Evolutionary conservation across 2,113 vertebrate species (phyloP).

Genomic region (Perca schrenkii): DNA sequence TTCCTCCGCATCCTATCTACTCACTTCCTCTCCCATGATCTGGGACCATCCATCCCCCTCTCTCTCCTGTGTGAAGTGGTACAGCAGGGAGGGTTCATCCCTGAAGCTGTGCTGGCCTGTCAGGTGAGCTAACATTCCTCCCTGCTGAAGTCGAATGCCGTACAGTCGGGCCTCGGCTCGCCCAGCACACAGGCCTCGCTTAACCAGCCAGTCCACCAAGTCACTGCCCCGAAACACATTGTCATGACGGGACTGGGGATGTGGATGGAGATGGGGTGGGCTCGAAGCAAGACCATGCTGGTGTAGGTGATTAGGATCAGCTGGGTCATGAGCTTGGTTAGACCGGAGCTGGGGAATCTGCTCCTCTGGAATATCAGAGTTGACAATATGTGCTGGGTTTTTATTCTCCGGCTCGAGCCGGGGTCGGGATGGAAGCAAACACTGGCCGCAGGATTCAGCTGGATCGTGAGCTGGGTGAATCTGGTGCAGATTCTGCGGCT

Average conservation of each 20-base stretch:
- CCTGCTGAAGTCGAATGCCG: constrained; percentile 85
- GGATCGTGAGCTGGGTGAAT: constrained; percentile 11
- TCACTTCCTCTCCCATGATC: constrained; percentile 6
- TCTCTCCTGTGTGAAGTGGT: constrained; percentile 75
- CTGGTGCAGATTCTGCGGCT: constrained; percentile 5
- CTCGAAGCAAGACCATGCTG: constrained; percentile 3
- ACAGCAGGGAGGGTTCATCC: constrained; percentile 84
- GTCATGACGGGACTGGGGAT: background rate
- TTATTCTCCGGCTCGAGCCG: background rate
- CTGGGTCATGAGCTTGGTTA: background rate
- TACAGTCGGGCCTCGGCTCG: constrained; percentile 87
- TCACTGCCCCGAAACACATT: constrained; percentile 87
- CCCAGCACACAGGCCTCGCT: constrained; percentile 87
- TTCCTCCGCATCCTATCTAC: background rate
- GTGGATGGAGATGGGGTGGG: background rate
- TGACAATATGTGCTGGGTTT: background rate
- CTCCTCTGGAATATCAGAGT: background rate
- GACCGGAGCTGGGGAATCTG: background rate
- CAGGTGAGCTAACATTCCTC: constrained; percentile 85
- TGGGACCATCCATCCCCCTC: background rate
- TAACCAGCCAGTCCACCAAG: constrained; percentile 90
- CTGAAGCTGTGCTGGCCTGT: constrained; percentile 84
- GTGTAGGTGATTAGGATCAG: background rate
- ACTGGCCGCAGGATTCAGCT: background rate
- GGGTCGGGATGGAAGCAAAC: background rate